A percentile compares a stretch with the other conserved stretches of the same genome.
Conservation (phyloP, 2,797 vertebrate genomes). For the Morelia viridis region DNA sequence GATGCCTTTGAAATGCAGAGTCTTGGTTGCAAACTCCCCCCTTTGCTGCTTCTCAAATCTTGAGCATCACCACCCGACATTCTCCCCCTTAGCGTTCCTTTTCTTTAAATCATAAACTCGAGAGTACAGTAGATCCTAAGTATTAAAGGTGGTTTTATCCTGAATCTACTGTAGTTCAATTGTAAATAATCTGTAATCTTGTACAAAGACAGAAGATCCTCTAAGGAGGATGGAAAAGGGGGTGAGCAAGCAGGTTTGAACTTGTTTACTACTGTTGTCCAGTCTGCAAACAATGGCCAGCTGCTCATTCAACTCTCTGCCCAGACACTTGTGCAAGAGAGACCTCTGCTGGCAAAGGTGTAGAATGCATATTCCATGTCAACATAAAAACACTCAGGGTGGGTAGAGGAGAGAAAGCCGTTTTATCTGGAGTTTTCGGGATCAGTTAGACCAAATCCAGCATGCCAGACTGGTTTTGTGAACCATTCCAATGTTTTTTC, state of each 20-base stretch:
- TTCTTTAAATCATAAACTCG: too few relatives aligned
- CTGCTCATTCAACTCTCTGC: not conserved
- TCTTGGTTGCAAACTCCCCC: too few relatives aligned
- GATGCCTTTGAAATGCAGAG: too few relatives aligned
- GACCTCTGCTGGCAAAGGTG: conserved; percentile 54
- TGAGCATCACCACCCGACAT: too few relatives aligned
- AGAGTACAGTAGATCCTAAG: too few relatives aligned
- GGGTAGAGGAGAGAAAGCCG: too few relatives aligned
- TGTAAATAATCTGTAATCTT: not conserved
- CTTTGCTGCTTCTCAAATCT: too few relatives aligned
- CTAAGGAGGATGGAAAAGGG: not conserved
- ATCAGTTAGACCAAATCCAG: too few relatives aligned
- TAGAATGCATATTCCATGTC: not conserved
- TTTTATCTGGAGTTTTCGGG: too few relatives aligned
- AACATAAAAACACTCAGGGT: not conserved
- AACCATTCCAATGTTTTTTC: too few relatives aligned
- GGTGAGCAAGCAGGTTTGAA: not conserved
- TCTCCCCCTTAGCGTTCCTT: too few relatives aligned
- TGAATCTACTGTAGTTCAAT: not conserved
- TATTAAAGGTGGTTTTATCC: not conserved
- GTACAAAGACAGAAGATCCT: not conserved
- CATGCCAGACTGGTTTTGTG: too few relatives aligned
- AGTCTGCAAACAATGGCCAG: not conserved
- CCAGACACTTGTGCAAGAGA: not conserved
- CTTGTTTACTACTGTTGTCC: not conserved